Percentiles rank a stretch among this genome's conserved stretches.
Conservation (phyloP, 2,797 vertebrate species). For the Telmatherina bonti region DNA sequence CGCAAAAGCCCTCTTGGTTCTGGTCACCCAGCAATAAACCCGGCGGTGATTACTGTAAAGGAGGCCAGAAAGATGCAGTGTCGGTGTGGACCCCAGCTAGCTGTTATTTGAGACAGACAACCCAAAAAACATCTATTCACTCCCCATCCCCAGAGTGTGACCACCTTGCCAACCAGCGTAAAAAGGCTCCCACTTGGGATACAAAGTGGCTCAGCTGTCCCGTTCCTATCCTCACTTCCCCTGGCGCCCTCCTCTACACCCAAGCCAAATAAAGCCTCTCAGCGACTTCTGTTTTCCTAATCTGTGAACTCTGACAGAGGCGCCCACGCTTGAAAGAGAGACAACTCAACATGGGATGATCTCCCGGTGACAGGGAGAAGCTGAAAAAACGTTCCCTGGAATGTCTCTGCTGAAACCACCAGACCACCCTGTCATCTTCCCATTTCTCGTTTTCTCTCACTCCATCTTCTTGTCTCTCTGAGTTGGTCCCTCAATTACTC, state of each 20-base stretch:
- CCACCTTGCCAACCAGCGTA: constrained; percentile 46
- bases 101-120: constrained; percentile 59
- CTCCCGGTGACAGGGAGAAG: constrained; percentile 80
- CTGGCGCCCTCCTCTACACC: constrained; percentile 58
- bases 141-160: constrained; percentile 34
- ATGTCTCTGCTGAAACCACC: constrained; percentile 68
- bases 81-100: constrained; percentile 50
- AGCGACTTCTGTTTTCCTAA: constrained; percentile 83
- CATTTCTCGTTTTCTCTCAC: constrained; percentile 37
- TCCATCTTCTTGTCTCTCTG: constrained; percentile 25
- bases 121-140: constrained; percentile 58
- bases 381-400: constrained; percentile 81
- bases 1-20: constrained; percentile 61
- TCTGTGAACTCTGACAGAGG: constrained; percentile 82
- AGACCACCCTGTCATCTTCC: constrained; percentile 72
- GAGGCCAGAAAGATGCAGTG: constrained; percentile 59
- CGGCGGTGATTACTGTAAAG: constrained; percentile 72
- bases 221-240: constrained; percentile 61
- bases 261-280: constrained; percentile 82
- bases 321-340: constrained; percentile 77
- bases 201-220: constrained; percentile 75
- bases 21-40: constrained; percentile 67
- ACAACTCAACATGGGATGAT: constrained; percentile 79
- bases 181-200: constrained; percentile 66
- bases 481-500: constrained; percentile 11